Percentiles rank a stretch among this genome's conserved stretches.
Conservation (phyloP, 2,888 invertebrate species). For the Caenorhabditis sp. region DNA sequence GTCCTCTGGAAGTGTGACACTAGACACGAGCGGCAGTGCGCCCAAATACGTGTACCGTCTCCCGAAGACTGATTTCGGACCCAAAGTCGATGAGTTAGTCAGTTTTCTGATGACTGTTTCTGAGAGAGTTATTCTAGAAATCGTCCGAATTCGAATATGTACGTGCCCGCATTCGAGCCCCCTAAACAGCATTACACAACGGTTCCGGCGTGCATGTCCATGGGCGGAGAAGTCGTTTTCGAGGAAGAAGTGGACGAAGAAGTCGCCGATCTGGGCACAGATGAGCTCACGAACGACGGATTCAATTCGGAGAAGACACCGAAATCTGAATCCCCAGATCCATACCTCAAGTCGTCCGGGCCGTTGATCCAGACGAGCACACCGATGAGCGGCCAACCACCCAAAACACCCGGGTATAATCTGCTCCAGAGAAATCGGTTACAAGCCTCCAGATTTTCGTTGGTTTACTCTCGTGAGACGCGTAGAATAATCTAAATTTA, state of each 20-base stretch:
- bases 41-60: conserved; percentile 53
- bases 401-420: neutral
- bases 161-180: conserved; percentile 50
- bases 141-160: conserved; percentile 41
- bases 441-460: conserved; percentile 40
- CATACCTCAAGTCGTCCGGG: conserved; percentile 47
- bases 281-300: conserved; percentile 34
- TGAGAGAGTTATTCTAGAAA: conserved; percentile 26
- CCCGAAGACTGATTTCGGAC: conserved; percentile 37
- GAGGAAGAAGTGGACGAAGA: conserved; percentile 61
- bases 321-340: conserved; percentile 43
- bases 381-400: neutral
- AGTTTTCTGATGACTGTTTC: no score
- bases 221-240: conserved; percentile 60
- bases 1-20: conserved; percentile 41
- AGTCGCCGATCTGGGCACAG: conserved; percentile 38
- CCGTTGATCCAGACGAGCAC: conserved; percentile 27
- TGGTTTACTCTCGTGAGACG: conserved; percentile 3
- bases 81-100: conserved; percentile 48
- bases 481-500: conserved; percentile 14
- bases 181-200: conserved; percentile 55
- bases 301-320: conserved; percentile 38
- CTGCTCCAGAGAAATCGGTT: conserved; percentile 42
- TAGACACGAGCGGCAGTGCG: conserved; percentile 45
- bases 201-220: conserved; percentile 64